Conservation (phyloP, 2,888 invertebrate genomes). For the Metalampra italica region DNA sequence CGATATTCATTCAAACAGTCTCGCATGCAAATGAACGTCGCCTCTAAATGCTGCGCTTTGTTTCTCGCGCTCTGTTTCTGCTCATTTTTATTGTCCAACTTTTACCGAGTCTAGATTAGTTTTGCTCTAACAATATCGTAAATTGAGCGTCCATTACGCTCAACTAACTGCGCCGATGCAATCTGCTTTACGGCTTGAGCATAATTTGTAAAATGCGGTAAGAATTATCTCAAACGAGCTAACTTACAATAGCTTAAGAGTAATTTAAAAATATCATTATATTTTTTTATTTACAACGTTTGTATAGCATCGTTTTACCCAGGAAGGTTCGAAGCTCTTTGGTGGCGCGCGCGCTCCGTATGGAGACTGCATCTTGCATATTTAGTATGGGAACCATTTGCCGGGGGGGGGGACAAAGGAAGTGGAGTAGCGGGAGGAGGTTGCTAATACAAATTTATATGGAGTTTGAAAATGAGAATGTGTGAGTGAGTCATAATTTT, state of each 20-base stretch:
- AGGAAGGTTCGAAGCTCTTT: no score
- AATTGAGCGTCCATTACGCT: conserved; percentile 43
- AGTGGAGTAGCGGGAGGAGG: no score
- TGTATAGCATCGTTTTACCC: no score
- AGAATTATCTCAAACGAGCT: conserved; percentile 10
- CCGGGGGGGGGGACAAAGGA: no score
- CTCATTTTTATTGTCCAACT: conserved; percentile 57
- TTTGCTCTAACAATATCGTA: conserved; percentile 54
- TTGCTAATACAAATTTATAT: no score
- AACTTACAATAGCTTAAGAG: no score
- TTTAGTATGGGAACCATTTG: no score
- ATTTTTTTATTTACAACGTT: no score
- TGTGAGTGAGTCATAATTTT: no score
- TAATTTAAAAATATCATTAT: conserved; percentile 17
- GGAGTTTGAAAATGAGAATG: no score
- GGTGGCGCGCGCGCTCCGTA: no score
- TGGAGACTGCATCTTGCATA: no score
- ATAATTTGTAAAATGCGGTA: conserved; percentile 7
- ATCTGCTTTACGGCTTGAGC: conserved; percentile 39
- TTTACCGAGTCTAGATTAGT: conserved; percentile 56
- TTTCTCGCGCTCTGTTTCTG: conserved; percentile 39
- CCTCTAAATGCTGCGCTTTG: conserved; percentile 50
- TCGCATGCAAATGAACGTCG: conserved; percentile 54
- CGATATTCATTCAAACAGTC: conserved; percentile 45
- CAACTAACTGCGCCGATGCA: conserved; percentile 42